Percentiles rank a stretch among this genome's conserved stretches.
Evolutionary conservation across 1,140 invertebrate genomes (phyloP).

Genomic region (Palaemon carinicauda): DNA sequence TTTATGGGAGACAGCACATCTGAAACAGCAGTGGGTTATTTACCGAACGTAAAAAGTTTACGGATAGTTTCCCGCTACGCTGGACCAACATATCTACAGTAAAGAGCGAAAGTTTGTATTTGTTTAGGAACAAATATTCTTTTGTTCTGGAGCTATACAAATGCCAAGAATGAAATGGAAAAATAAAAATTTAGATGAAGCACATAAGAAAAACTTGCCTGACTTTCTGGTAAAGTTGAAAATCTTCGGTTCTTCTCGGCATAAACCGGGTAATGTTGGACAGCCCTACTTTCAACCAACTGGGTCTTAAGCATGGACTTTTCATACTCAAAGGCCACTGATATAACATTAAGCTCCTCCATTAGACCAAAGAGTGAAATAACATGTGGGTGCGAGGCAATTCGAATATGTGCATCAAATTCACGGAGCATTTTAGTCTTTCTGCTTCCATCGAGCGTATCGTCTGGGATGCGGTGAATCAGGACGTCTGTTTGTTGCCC

Average conservation of each 20-base stretch:
- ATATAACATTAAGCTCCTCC: constrained; percentile 70
- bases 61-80: no score
- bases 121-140: no score
- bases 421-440: constrained; percentile 73
- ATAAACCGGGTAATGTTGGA: constrained; percentile 68
- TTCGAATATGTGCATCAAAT: constrained; percentile 75
- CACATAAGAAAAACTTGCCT: no score
- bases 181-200: background rate
- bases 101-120: no score
- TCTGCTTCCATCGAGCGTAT: constrained; percentile 18
- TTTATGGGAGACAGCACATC: no score
- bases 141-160: background rate
- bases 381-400: constrained; percentile 76
- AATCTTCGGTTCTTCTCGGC: constrained; percentile 69
- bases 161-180: background rate
- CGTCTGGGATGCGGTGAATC: constrained; percentile 52
- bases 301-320: constrained; percentile 71
- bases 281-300: constrained; percentile 72
- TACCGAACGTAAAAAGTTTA: no score
- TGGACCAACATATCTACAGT: no score
- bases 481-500: constrained; percentile 46
- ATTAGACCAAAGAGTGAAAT: constrained; percentile 80
- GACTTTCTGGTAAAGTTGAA: constrained; percentile 71
- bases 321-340: constrained; percentile 59
- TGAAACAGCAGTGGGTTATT: no score